Evolutionary conservation across 2,113 vertebrate genomes (phyloP), one percentile per base, ranked within the genome.

Genomic region (Pelusios castaneus): DNA sequence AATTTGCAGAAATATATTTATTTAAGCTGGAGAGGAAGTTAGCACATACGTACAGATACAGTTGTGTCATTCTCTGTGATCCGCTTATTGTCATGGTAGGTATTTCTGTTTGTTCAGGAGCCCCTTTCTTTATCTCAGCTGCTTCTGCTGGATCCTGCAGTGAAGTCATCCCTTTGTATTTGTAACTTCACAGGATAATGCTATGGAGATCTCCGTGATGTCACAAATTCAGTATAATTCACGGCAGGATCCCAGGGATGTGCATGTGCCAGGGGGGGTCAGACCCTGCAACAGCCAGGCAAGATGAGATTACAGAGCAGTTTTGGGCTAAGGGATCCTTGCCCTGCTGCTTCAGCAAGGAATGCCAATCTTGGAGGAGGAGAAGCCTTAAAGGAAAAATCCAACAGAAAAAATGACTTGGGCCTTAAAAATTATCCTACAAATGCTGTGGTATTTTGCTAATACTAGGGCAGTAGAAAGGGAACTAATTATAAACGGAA

Each of bases 401-500:
- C 73, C 41, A 43, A 43, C 27, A 45, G 73, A 45, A 75, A 67
- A 67, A 75, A 25, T 1, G 3, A 43, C 11, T 43, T 75, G 70
- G 10, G 19, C 12, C 41, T 43, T 75, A 25, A 76, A 76, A 76
- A 45, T 43, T 76, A 25, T 29, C 41, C 41, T 45, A 43, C 73
- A 47, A 86, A 84, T 75, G 58, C 90, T 67, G 54, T 51, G 95
- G 45, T 84, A 38, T 58, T 90, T 95, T 34, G 80, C 84, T 94
- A 90, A 94, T 95, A 81, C 84, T 83, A 89, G 31, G 85, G 78
- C 89, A 89, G 89, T 90, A 88, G 94, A 97, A 96, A 96, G 91
- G 91, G 94, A 96, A 87, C 82, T 95, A 78, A 91, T 88, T 80
- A 91, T 52, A 88, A 95, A 82, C 95, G 93, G 95, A 89, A 95